Evolutionary conservation across 2,113 vertebrate species (phyloP).

Genomic region (Mola mola): DNA sequence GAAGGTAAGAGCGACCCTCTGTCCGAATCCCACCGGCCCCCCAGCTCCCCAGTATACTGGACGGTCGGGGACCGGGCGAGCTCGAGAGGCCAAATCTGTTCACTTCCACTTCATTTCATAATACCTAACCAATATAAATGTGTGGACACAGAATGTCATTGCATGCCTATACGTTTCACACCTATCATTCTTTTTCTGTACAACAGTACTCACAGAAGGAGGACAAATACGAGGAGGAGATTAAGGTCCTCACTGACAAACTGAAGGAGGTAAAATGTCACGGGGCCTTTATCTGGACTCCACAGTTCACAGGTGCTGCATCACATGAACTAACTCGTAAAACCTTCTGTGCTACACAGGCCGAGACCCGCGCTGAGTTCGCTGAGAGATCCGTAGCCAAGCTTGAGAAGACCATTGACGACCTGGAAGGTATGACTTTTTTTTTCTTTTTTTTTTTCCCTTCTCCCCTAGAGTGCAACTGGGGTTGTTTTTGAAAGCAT

Average conservation of each 20-base stretch:
- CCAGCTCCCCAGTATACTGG: slow-evolving; percentile 1
- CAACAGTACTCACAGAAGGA: slow-evolving; percentile 99
- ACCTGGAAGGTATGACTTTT: slow-evolving; percentile 93
- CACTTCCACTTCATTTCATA: not conserved
- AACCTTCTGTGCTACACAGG: slow-evolving; percentile 78
- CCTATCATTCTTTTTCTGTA: slow-evolving; percentile 56
- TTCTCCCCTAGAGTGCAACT: not conserved
- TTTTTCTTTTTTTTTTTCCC: not conserved
- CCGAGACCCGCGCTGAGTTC: slow-evolving; percentile 98
- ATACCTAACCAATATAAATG: not conserved
- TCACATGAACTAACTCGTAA: slow-evolving; percentile 14
- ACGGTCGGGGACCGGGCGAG: slow-evolving; percentile 12
- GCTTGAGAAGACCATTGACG: slow-evolving; percentile 99
- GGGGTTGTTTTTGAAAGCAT: slow-evolving; percentile 6
- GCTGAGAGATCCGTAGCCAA: slow-evolving; percentile 99
- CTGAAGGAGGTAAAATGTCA: slow-evolving; percentile 93
- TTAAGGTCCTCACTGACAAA: slow-evolving; percentile 98
- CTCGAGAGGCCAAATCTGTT: not conserved
- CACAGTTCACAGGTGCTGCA: not conserved
- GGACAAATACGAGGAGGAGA: slow-evolving; percentile 99
- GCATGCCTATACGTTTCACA: slow-evolving; percentile 17
- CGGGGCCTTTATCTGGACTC: slow-evolving; percentile 12
- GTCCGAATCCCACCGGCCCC: slow-evolving; percentile 35
- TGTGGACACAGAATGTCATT: not conserved
- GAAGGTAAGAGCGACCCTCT: slow-evolving; percentile 88